Conservation (phyloP, 2,797 vertebrate species). For the Amblyopsis hoosieri region DNA sequence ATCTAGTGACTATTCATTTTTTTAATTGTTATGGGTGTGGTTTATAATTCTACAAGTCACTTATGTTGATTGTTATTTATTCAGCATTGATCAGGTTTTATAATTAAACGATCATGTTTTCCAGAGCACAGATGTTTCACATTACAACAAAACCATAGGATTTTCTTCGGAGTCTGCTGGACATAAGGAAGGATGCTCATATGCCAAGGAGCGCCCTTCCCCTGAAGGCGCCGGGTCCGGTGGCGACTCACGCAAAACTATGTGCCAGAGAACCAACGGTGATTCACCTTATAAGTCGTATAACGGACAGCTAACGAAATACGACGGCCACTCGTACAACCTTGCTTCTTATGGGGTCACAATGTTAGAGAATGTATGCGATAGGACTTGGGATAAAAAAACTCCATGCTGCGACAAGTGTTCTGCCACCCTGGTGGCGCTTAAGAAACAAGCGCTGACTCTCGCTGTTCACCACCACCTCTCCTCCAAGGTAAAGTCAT, state of each 20-base stretch:
- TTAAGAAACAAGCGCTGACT: conserved; percentile 91
- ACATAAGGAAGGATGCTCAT: conserved; percentile 10
- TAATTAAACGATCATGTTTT: conserved; percentile 21
- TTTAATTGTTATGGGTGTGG: conserved; percentile 62
- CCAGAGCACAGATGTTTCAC: conserved; percentile 57
- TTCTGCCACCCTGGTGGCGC: conserved; percentile 86
- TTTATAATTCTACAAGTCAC: conserved; percentile 54
- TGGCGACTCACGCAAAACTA: conserved; percentile 81
- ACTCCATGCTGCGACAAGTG: conserved; percentile 90
- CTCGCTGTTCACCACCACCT: conserved; percentile 89
- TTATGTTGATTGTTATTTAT: conserved; percentile 34
- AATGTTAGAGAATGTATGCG: conserved; percentile 77
- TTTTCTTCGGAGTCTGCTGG: conserved; percentile 61
- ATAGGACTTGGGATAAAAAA: conserved; percentile 78
- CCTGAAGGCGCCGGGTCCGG: conserved; percentile 88
- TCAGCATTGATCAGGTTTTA: conserved; percentile 37
- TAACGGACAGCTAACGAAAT: conserved; percentile 25
- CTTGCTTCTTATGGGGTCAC: conserved; percentile 80
- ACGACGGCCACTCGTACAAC: conserved; percentile 73
- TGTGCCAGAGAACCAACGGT: conserved; percentile 83
- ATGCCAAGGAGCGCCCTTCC: conserved; percentile 72
- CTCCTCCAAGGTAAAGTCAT: conserved; percentile 83
- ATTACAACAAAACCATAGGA: conserved; percentile 43
- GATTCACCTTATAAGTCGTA: conserved; percentile 77
- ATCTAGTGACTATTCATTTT: neutral